Evolutionary conservation across 2,888 invertebrate species (phyloP).

Genomic region (Prenolepis imparis): DNA sequence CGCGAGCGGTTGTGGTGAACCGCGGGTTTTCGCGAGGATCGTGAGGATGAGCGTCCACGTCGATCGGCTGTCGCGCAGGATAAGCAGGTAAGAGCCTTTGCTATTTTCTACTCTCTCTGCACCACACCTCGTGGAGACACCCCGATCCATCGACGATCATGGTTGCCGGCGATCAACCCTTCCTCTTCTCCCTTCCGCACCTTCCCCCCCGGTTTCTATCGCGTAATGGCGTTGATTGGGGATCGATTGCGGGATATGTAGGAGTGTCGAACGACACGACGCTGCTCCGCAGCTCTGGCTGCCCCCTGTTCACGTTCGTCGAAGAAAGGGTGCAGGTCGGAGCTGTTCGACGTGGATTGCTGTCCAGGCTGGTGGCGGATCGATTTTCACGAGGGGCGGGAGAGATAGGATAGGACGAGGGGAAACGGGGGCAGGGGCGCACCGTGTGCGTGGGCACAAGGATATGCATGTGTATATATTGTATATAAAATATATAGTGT

Average conservation of each 20-base stretch:
- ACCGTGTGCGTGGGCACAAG: conserved; percentile 39
- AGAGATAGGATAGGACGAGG: conserved; percentile 52
- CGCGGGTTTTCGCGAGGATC: background rate
- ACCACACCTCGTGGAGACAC: conserved; percentile 4
- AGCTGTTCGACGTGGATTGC: conserved; percentile 64
- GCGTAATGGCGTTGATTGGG: conserved; percentile 52
- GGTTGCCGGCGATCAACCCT: conserved; percentile 28
- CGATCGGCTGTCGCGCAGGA: background rate
- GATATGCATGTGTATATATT: background rate
- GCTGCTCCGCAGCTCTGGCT: background rate
- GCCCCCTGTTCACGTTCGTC: conserved; percentile 39
- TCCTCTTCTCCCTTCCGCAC: background rate
- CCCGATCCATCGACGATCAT: background rate
- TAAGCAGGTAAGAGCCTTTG: conserved; percentile 13
- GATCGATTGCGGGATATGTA: conserved; percentile 48
- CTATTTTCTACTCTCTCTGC: background rate
- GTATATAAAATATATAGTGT: background rate
- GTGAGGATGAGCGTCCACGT: conserved; percentile 27
- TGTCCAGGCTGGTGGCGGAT: conserved; percentile 73
- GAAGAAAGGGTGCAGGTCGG: conserved; percentile 49
- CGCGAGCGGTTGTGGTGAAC: conserved; percentile 47
- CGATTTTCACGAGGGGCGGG: conserved; percentile 71
- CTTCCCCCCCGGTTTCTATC: background rate
- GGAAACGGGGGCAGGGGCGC: conserved; percentile 54
- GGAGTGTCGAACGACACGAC: conserved; percentile 35